Percentiles rank a stretch among this genome's conserved stretches.
Evolutionary conservation across 2,888 invertebrate genomes (phyloP).

Genomic region (Anagyrus pseudococci): DNA sequence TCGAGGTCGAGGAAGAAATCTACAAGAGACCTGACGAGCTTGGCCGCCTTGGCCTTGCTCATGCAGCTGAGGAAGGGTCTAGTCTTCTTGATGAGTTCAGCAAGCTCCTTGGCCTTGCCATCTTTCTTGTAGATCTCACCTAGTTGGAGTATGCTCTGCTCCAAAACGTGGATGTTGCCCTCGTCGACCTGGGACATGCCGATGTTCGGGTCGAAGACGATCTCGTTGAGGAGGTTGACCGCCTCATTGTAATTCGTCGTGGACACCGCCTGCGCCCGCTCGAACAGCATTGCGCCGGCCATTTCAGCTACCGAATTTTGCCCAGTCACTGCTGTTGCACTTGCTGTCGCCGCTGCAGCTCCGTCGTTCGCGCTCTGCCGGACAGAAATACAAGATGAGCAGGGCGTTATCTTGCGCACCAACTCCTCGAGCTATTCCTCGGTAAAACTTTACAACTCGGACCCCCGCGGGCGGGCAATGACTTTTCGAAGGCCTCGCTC

Average conservation of each 20-base stretch:
- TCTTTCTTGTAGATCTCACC: slow-evolving; percentile 92
- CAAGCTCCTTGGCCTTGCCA: slow-evolving; percentile 90
- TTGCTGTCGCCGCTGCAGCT: no score
- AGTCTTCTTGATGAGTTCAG: slow-evolving; percentile 91
- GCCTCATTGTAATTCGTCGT: slow-evolving; percentile 78
- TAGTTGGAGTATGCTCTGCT: slow-evolving; percentile 91
- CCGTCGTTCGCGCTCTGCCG: no score
- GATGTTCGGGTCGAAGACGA: slow-evolving; percentile 78
- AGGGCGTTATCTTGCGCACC: no score
- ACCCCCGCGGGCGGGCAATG: no score
- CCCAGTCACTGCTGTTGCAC: slow-evolving; percentile 32
- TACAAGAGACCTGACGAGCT: slow-evolving; percentile 93
- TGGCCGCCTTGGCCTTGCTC: slow-evolving; percentile 99
- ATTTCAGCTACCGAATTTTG: slow-evolving; percentile 61
- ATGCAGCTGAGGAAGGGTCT: slow-evolving; percentile 93
- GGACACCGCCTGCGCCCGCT: slow-evolving; percentile 80
- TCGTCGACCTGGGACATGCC: slow-evolving; percentile 84
- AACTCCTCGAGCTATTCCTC: no score
- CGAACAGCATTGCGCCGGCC: slow-evolving; percentile 92
- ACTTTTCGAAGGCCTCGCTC: no score
- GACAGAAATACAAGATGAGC: no score
- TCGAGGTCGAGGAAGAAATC: slow-evolving; percentile 98
- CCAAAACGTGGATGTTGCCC: slow-evolving; percentile 89
- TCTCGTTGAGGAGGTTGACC: slow-evolving; percentile 76
- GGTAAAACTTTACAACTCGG: no score